Conservation (phyloP, 2,797 vertebrate genomes). For the Macropus fuliginosus region DNA sequence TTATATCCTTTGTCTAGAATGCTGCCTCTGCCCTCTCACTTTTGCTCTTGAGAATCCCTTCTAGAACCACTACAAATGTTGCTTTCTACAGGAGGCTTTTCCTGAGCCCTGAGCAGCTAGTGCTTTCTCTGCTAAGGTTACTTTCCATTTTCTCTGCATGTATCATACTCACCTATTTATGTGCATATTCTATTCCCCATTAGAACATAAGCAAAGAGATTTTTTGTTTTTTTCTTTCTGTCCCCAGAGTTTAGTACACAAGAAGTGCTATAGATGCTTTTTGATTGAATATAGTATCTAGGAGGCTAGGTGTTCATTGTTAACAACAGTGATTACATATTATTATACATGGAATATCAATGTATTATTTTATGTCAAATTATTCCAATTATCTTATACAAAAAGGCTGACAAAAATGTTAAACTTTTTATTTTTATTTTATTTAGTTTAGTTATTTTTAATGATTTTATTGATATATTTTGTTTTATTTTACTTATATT, state of each 20-base stretch:
- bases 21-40: neutral
- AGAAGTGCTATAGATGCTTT: neutral
- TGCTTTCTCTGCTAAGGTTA: neutral
- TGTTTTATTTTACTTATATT: neutral
- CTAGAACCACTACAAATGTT: neutral
- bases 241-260: neutral
- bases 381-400: neutral
- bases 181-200: neutral
- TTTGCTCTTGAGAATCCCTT: neutral
- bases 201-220: neutral
- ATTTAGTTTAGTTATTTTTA: neutral
- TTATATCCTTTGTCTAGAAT: neutral
- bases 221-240: neutral
- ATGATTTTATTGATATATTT: neutral
- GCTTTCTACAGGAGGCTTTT: neutral
- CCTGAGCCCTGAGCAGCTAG: neutral
- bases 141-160: neutral
- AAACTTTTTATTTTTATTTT: neutral
- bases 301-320: neutral
- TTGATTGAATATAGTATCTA: neutral
- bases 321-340: neutral
- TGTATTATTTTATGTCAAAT: neutral
- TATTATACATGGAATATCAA: neutral
- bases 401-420: neutral
- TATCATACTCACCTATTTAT: neutral